Base-by-base conservation (phyloP, 1,140 invertebrate species). In the Brachionus koreanus region DNA sequence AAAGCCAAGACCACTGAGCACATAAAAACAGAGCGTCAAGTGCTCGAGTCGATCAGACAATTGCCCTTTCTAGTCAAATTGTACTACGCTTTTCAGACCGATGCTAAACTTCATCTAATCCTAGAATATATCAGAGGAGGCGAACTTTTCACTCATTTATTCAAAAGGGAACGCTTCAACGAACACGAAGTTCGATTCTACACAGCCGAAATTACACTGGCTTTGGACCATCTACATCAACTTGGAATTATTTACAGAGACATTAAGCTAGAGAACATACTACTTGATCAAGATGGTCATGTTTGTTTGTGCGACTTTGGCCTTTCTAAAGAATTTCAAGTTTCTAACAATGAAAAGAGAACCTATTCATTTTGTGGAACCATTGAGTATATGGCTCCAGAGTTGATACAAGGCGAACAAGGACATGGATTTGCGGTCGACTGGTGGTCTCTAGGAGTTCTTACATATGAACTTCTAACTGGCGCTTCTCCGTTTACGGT, bases 131-230 rank as follows among this genome's bases (percentile, higher is more conserved):
- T 99, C 1, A 92, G 95, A 72, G 98, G 98, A 25, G 98, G 98
- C 33, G 98, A 99, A 89, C 90, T 99, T n/a, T 99, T 99, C 97
- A 99, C 97, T 88, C 97, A 99, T 89, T 99, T 99, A 97, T 97
- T 99, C 87, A 91, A 95, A 77, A 95, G 98, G 87, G 91, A 95
- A 25, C 91, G 94, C 29, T 91, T 99, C 84, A 94, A 94, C 10
- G 97, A 98, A 87, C 95, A 98, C 86, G 95, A 97, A 90, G 92
- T 96, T 83, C 92, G 96, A 77, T 99, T 99, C 89, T 99, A 99
- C 90, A 94, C 96, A 0, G 96, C 97, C 5, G 98, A 99, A 90
- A 99, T 99, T 76, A 97, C 94, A 85, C 90, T 99, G 83, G 98
- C 97, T 13, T 91, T 99, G 61, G 96, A 98, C 89, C 99, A 98